A percentile compares a stretch with the other conserved stretches of the same genome.
Conservation (phyloP, 2,113 vertebrate genomes). For the Vireo altiloquus region DNA sequence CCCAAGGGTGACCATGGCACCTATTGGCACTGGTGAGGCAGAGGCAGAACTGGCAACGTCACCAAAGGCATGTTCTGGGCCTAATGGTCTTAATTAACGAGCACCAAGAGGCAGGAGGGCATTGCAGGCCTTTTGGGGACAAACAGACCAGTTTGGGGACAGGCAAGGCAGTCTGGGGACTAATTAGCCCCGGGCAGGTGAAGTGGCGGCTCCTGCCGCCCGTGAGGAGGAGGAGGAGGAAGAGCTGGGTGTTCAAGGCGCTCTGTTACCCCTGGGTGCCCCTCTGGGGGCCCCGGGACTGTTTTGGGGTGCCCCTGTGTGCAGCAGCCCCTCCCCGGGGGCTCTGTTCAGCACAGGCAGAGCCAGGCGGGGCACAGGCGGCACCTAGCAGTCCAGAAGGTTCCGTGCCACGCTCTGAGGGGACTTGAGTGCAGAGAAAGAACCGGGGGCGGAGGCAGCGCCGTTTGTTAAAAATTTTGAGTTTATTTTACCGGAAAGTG, state of each 20-base stretch:
- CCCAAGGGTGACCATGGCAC: rapidly evolving
- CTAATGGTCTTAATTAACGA: background rate
- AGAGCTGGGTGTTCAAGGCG: background rate
- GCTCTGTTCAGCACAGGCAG: rapidly evolving
- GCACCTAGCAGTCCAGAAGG: background rate
- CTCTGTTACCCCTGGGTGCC: background rate
- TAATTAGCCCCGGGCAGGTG: background rate
- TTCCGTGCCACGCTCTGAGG: rapidly evolving
- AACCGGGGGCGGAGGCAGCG: background rate
- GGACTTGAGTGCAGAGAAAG: background rate
- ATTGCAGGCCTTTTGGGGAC: background rate
- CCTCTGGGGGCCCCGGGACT: rapidly evolving
- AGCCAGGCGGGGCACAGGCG: too few species aligned
- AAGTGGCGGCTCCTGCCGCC: background rate
- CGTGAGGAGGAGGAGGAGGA: background rate
- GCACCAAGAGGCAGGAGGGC: background rate
- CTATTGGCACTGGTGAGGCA: rapidly evolving
- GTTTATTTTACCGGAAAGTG: background rate
- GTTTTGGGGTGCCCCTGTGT: rapidly evolving
- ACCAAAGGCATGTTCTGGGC: background rate
- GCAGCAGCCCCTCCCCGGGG: background rate
- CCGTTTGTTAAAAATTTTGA: background rate
- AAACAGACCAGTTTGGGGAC: background rate
- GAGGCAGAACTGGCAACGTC: background rate
- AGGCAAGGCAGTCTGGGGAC: background rate